Conservation (phyloP, 2,797 vertebrate genomes). For the Leuciscus waleckii region DNA sequence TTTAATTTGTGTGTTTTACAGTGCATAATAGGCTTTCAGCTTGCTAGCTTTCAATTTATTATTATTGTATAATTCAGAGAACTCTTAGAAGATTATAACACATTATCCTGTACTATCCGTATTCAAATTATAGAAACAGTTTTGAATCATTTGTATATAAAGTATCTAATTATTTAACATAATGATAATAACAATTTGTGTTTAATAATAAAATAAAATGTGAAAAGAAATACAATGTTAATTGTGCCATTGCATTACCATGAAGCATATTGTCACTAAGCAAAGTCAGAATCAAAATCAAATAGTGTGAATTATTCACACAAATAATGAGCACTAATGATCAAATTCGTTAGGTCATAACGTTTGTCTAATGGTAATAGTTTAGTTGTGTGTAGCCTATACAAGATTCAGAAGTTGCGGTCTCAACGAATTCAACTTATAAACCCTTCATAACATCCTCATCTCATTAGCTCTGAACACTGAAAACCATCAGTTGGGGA, state of each 20-base stretch:
- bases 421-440: background rate
- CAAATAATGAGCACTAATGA: background rate
- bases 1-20: background rate
- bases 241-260: background rate
- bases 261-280: background rate
- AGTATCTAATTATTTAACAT: background rate
- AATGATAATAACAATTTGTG: background rate
- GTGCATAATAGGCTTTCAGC: background rate
- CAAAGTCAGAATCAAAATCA: background rate
- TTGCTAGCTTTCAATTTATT: background rate
- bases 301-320: background rate
- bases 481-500: background rate
- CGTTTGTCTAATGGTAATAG: background rate
- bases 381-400: background rate
- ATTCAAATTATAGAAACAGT: background rate
- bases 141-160: background rate
- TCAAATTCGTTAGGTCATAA: background rate
- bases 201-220: background rate
- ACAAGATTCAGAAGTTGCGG: background rate
- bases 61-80: background rate
- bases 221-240: background rate
- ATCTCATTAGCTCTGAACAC: background rate
- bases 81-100: background rate
- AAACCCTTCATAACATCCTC: background rate
- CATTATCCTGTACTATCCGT: background rate